Base-by-base conservation (phyloP, 2,113 vertebrate species). In the Tetraodon nigroviridis region DNA sequence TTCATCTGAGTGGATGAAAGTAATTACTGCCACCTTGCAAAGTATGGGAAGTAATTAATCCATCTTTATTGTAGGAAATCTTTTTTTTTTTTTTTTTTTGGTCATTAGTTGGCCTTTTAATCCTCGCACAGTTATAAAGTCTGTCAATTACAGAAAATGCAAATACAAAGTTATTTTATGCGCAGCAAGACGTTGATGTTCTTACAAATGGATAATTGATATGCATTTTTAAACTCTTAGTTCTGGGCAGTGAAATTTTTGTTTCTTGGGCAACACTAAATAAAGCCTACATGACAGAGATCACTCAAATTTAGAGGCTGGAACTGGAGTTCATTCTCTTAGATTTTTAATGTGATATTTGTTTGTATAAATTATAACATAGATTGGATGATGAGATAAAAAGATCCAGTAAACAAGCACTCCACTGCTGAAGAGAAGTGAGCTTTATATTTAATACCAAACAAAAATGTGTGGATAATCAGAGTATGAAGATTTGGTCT, bases 11-110 rank as follows among this genome's bases (percentile, higher is more conserved):
- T 81, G 65, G 71, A 88, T 81, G 68, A 80, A 85, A 82, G 81
- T 82, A 88, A 88, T 89, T 88, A 88, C 86, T 83, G 80, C 85
- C 81, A 86, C 79, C 83, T 85, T 83, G 69, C 72, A 75, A 71
- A 73, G 75, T 71, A 71, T 81, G 71, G 82, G 79, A 78, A 82
- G 82, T 79, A 83, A 88, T 86, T 86, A 82, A 85, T 82, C 79
- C 75, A 79, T 84, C 75, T 74, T 73, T 51, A 75, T 84, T 87
- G 87, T n/a, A 60, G 73, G 67, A 80, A 88, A 87, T 84, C 69
- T 56, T 17, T 75, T 69, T 76, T 83, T 86, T 76, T 79, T 57
- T 14, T 74, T 69, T 76, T 81, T 86, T 76, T 80, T 59, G 64
- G 76, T 82, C 73, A 81, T 85, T 72, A 86, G 63, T 73, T 82